Base-by-base conservation (phyloP, 2,888 invertebrate species). In the Drosophila suboccidentalis region DNA sequence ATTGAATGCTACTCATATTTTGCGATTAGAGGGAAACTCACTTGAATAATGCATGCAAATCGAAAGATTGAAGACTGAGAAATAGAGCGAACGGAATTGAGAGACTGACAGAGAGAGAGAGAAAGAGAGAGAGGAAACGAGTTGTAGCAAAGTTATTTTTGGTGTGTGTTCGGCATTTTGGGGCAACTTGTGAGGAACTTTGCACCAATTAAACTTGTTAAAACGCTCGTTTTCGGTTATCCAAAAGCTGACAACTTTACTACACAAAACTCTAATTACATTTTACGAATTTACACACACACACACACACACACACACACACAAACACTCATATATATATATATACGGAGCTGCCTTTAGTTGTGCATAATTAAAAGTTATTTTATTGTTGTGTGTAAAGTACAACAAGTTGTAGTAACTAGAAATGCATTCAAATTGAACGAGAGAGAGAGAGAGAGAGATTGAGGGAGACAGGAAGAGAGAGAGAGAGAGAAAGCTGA, bases 191-290 rank as follows among this genome's bases (percentile, higher is more conserved):
- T 80, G 80, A 59, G 80, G 66, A 87, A 89, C 90, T 87, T 89
- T 87, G 82, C 90, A 88, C 88, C 86, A 87, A 87, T 87, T 87
- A 87, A 87, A 87, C 86, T 89, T 89, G 90, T 87, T 87, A 89
- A 87, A 87, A 87, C 82, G 86, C 86, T 87, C 90, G 90, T 87
- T 87, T 86, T 87, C 78, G 86, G 90, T 89, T 87, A 89, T 85
- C 84, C 89, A 77, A 89, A 87, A 87, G 87, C 78, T 88, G 86
- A 82, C 83, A 88, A 88, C 88, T 88, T 75, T 79, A 74, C 88
- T 74, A 79, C 67, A 85, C 89, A 86, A 82, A 85, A 87, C 86
- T 89, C 88, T 87, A 89, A 87, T 87, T 87, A 87, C 86, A 87
- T 87, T 89, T 89, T 77, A 74, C 78, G 82, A 85, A 82, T 70